Evolutionary conservation across 92 coral and sea anemone species (phyloP), one percentile per base, ranked within the genome.

Genomic region (Montipora capitata): DNA sequence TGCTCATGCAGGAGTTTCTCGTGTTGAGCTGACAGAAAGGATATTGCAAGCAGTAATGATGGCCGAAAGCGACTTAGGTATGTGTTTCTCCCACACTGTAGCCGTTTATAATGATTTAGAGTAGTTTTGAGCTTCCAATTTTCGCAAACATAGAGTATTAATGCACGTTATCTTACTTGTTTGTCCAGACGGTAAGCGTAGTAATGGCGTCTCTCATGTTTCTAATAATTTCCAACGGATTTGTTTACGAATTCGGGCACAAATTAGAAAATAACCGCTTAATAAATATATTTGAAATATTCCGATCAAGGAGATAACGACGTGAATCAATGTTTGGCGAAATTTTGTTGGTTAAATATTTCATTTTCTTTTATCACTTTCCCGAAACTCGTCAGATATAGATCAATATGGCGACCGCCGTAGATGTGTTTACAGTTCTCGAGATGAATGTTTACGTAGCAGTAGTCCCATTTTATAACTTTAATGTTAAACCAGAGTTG

Each of bases 61-160:
- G 85, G 77, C 85, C 2, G 85, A 81, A 69, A 81, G 85, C 68
- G 85, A 81, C 41, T 58, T 51, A 39, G 85, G 85, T 81, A 68
- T 15, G 85, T 10, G 14, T 39, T 52, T n/a, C 2, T 68, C 15
- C 63, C 38, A 81, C 17, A 10, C 18, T 5, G 2, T 1, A 67
- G 18, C 15, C 41, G 51, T 40, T 2, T 38, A 6, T 13, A 14
- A 39, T 12, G 67, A 3, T 80, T 38, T 51, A 10, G 13, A 8
- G 7, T 3, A 11, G 6, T 20, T 3, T 40, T 10, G 0, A 7
- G 67, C n/a, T 14, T 35, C 6, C 2, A 2, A 17, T 15, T 12
- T 18, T 10, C 12, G 10, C 38, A 16, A 43, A 44, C 45, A 68
- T 2, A 39, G 35, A 7, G 41, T 9, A 20, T 39, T 13, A 12